Evolutionary conservation across 2,797 vertebrate genomes (phyloP).

Genomic region (Onychomys leucogaster): DNA sequence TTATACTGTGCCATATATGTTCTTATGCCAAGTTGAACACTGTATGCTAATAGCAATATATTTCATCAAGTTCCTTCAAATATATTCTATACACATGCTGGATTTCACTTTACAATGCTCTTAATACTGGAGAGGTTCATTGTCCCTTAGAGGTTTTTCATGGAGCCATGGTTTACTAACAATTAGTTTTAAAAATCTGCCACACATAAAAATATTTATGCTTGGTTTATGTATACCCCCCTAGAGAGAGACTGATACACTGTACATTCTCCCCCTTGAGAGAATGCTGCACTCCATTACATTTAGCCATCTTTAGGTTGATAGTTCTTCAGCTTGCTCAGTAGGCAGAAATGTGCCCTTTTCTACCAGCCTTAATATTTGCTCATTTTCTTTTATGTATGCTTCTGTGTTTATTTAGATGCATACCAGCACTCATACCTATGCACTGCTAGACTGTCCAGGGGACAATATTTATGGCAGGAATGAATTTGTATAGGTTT

Average conservation of each 20-base stretch:
- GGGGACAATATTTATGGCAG: neutral
- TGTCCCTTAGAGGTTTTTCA: slow-evolving; percentile 65
- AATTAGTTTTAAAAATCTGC: slow-evolving; percentile 81
- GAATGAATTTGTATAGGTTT: neutral
- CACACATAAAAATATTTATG: slow-evolving; percentile 77
- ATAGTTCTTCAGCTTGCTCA: slow-evolving; percentile 4
- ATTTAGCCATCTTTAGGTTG: slow-evolving; percentile 23
- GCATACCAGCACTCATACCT: neutral
- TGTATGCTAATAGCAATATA: neutral
- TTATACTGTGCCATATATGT: neutral
- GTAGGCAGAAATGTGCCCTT: neutral
- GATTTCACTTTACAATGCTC: slow-evolving; percentile 73
- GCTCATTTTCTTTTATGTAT: neutral
- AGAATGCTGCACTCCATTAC: slow-evolving; percentile 1
- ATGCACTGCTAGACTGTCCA: neutral
- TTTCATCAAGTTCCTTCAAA: slow-evolving; percentile 33
- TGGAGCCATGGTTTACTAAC: slow-evolving; percentile 75
- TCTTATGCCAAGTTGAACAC: neutral
- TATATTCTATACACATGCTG: slow-evolving; percentile 2
- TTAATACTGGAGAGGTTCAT: slow-evolving; percentile 67
- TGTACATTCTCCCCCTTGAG: slow-evolving; percentile 2
- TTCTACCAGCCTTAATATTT: neutral
- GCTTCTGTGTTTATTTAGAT: neutral
- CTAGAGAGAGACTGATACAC: slow-evolving; percentile 50
- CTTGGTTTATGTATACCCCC: slow-evolving; percentile 68